Base-by-base conservation (phyloP, 2,888 invertebrate species). In the Netelia inedita region DNA sequence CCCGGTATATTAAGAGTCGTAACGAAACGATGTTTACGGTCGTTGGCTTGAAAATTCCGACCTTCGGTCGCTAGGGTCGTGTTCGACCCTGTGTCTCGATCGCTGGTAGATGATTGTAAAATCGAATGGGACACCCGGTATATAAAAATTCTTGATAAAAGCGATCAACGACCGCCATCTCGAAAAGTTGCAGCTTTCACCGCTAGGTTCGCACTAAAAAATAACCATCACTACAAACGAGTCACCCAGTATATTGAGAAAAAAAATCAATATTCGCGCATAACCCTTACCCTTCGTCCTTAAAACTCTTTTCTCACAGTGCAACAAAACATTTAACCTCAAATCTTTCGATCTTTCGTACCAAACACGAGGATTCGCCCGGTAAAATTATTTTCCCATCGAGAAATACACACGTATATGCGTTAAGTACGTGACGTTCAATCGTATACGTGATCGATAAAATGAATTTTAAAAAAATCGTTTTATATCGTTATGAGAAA, bases 401-500 rank as follows among this genome's bases (percentile, higher is more conserved):
- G n/a, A 16, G 35, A 65, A 19, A 41, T 72, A 63, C 16, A 59
- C 50, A 0, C 21, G 10, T 16, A 23, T 50, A 43, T 1, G n/a
- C n/a, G 1, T 23, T 61, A 21, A 14, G 28, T 50, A 65, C 35
- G 35, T 74, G n/a, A 50, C 28, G 11, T 50, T n/a, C 63, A 28
- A 19, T 66, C 21, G 61, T 16, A 46, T 68, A 35, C 19, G 61
- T 68, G 23, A 68, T 50, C 50, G 68, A 21, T 61, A 41, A 80
- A 57, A 46, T 28, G 50, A 14, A 14, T 41, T 41, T 41, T 41
- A 35, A 35, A 2, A 23, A 35, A 35, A 35, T 46, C 53, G 11
- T 50, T 80, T 59, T 59, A 73, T 66, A 46, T 66, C 35, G 10
- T 21, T 66, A 19, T 41, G 74, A 53, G 68, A 63, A 74, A 76